Conservation (phyloP, 1,140 invertebrate species). For the Gonatopus flavifemur region DNA sequence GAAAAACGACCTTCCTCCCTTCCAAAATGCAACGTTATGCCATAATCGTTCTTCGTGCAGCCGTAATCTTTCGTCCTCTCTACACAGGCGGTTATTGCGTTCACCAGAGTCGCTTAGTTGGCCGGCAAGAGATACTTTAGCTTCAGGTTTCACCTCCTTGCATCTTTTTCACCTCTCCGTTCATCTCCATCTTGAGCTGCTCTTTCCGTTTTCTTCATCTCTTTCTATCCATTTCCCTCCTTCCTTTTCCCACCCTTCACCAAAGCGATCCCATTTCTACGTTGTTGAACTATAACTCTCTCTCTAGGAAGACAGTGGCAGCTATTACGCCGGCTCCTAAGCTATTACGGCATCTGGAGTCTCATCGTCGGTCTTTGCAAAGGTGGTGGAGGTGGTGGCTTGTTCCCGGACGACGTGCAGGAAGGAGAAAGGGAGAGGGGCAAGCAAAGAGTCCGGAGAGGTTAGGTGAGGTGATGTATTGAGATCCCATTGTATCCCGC, state of each 20-base stretch:
- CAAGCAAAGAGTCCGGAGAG: slow-evolving; percentile 10
- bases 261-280: slow-evolving; percentile 46
- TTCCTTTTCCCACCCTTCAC: slow-evolving; percentile 1
- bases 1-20: too few species aligned
- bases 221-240: slow-evolving; percentile 8
- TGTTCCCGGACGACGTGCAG: slow-evolving; percentile 4
- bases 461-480: slow-evolving; percentile 59
- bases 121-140: slow-evolving; percentile 21
- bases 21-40: too few species aligned
- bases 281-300: slow-evolving; percentile 57
- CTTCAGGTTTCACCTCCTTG: slow-evolving; percentile 13
- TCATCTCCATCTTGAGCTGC: background rate
- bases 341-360: slow-evolving; percentile 53
- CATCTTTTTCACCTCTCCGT: slow-evolving; percentile 1
- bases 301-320: slow-evolving; percentile 45
- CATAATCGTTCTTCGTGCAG: too few species aligned
- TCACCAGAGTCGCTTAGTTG: slow-evolving; percentile 23
- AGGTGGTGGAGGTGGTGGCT: background rate
- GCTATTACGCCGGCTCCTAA: slow-evolving; percentile 55
- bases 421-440: slow-evolving; percentile 13
- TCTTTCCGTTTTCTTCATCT: background rate
- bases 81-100: slow-evolving; percentile 37
- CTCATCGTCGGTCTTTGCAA: slow-evolving; percentile 24
- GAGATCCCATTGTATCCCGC: slow-evolving; percentile 60
- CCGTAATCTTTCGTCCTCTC: slow-evolving; percentile 35